Base-by-base conservation (phyloP, 2,113 vertebrate species). In the Nibea coibor region DNA sequence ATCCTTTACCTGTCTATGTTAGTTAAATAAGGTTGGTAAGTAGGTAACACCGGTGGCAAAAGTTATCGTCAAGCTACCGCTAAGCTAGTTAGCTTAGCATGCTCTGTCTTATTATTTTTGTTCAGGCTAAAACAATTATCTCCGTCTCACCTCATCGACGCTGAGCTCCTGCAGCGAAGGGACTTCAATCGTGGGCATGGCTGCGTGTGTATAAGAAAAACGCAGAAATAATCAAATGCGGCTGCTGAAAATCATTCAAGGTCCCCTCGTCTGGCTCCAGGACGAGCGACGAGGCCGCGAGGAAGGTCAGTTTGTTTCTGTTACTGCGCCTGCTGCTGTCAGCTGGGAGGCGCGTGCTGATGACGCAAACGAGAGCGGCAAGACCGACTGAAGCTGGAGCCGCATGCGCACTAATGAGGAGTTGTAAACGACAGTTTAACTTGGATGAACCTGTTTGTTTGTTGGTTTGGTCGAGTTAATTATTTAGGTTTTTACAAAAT, bases 111-210 rank as follows among this genome's bases (percentile, higher is more conserved):
- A 0, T 43, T 2, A 24, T 56, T 56, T 66, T 50, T 12, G 22
- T 19, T 61, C 9, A 64, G 10, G 45, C 58, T 48, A 17, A 26
- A 70, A 59, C 16, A 70, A 45, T 11, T 17, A 39, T 12, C 3
- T 6, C 17, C 3, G 72, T 0, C 96, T 96, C 92, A 98, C 97
- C 96, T 99, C 97, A 12, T 92, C 94, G 79, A 97, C 97, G 2
- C 94, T 96, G 63, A 99, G 95, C 71, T 99, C 97, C 90, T 97
- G 92, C 74, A 94, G 15, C 3, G 94, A 54, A 4, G 98, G 97
- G 10, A 98, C 20, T 20, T 95, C 94, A 87, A 95, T 39, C 2
- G 91, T 89, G 22, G 97, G 92, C 97, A 98, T 98, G 90, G 88
- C 87, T 84, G 43, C 11, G 28, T 39, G 47, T 75, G 22, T 57